Base-by-base conservation (phyloP, 2,888 invertebrate genomes). In the Lasioglossum marginatum region DNA sequence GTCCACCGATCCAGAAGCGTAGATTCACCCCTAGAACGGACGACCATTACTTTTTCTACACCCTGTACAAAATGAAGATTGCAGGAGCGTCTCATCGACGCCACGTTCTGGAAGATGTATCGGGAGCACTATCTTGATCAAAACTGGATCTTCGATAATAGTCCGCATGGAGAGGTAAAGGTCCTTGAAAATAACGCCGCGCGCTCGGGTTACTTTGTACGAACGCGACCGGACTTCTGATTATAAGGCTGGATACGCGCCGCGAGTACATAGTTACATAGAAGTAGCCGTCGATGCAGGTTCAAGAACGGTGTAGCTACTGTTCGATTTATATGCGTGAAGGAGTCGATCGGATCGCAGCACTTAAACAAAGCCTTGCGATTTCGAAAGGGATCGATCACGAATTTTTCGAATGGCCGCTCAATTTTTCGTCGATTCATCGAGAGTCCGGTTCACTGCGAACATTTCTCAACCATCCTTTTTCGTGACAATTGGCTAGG, bases 251-350 rank as follows among this genome's bases (percentile, higher is more conserved):
- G 68, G 79, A 77, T 79, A 48, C 48, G 63, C 37, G 72, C 45
- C 37, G 72, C 78, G 77, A 43, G 72, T 79, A 78, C 78, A 81
- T 78, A 77, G 81, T 71, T 76, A 76, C 66, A 66, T 52, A 52
- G 52, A 52, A n/a, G 8, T 77, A 71, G 68, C 45, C 52, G 52
- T 76, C 77, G 63, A 81, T 63, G 27, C 85, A 81, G 81, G 80
- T 85, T 74, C 84, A 74, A 84, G 84, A 85, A 68, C 82, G 82
- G n/a, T 37, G 60, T 63, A 40, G 83, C 71, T 83, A 34, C 66
- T 57, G 57, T 72, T n/a, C 34, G 34, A 68, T 68, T 68, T 68
- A 68, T 68, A 68, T 40, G 68, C 68, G 37, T 23, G 23, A 12
- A n/a, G 68, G 12, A 68, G 37, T n/a, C 23, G 8, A 6, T 10